These are phyloP conservation scores for Graphium colonna DNA, from an alignment of 2,888 invertebrate genomes.

Conservation along the genomic window DNA sequence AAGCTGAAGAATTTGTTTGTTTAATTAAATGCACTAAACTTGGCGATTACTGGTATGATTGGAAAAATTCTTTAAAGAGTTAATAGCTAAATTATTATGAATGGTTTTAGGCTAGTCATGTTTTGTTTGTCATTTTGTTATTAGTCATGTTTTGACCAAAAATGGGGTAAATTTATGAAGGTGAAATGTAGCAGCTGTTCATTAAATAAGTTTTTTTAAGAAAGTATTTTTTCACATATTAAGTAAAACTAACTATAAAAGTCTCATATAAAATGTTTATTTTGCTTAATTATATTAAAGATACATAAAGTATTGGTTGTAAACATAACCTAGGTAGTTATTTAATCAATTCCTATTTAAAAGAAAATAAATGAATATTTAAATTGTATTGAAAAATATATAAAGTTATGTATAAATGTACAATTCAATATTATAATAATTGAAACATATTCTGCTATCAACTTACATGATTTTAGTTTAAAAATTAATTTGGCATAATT, in stretches of 20 bases:
- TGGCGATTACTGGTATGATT: no score
- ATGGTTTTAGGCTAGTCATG: no score
- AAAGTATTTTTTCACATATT: constrained; percentile 1
- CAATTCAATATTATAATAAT: constrained; percentile 23
- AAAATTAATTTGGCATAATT: constrained; percentile 74
- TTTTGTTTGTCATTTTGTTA: no score
- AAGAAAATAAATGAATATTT: no score
- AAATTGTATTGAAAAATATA: constrained; percentile 30
- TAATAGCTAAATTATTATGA: no score
- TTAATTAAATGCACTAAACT: no score
- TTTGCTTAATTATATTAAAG: constrained; percentile 70
- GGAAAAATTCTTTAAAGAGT: no score
- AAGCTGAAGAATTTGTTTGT: no score
- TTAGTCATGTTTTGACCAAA: no score
- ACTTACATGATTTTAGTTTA: constrained; percentile 47
- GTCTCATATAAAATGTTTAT: constrained; percentile 80
- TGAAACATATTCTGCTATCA: constrained; percentile 36
- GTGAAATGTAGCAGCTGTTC: no score
- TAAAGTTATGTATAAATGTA: constrained; percentile 18
- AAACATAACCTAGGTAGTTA: constrained; percentile 53
- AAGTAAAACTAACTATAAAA: constrained; percentile 53
- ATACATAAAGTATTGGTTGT: constrained; percentile 70
- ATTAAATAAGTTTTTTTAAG: not conserved
- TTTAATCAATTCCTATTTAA: constrained; percentile 51
- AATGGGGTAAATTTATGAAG: no score